A percentile compares a stretch with the other conserved stretches of the same genome.
These are phyloP conservation scores for Mareca strepera DNA, from an alignment of 2,797 vertebrate species.

Conservation along the genomic window DNA sequence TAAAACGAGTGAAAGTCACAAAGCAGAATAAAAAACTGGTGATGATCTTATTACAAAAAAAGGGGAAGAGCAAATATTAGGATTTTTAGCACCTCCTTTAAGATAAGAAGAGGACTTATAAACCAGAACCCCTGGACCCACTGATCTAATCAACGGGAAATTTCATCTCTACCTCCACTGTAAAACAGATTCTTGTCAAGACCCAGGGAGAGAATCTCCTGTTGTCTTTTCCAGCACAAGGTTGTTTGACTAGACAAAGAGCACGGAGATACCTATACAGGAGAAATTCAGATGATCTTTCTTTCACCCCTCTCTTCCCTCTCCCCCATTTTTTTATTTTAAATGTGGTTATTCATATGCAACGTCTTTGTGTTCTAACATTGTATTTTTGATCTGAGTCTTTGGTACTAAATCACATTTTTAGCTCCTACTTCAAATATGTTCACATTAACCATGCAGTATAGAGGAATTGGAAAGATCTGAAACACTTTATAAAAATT, in stretches of 20 bases:
- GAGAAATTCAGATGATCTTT: not conserved
- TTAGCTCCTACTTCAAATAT: not conserved
- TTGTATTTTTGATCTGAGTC: not conserved
- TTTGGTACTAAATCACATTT: not conserved
- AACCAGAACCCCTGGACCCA: not conserved
- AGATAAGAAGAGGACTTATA: constrained; percentile 59
- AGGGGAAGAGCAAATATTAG: constrained; percentile 26
- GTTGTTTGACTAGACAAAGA: not conserved
- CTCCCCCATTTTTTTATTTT: not conserved
- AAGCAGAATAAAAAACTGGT: not conserved
- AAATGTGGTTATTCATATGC: not conserved
- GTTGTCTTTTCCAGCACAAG: not conserved
- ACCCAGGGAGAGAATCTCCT: constrained; percentile 1
- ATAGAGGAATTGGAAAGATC: not conserved
- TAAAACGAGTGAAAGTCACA: not conserved
- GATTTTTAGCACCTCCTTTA: constrained; percentile 54
- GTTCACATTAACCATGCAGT: not conserved
- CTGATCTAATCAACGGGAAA: constrained; percentile 60
- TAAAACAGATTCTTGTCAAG: constrained; percentile 42
- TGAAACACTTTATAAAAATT: not conserved
- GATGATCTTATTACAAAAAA: constrained; percentile 40
- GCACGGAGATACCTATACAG: not conserved
- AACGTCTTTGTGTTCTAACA: not conserved
- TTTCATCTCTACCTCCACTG: constrained; percentile 24
- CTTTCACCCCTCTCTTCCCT: not conserved